A percentile compares a stretch with the other conserved stretches of the same genome.
These are phyloP conservation scores for Sorex fumeus DNA, from an alignment of 2,113 vertebrate genomes.

Conservation along the genomic window DNA sequence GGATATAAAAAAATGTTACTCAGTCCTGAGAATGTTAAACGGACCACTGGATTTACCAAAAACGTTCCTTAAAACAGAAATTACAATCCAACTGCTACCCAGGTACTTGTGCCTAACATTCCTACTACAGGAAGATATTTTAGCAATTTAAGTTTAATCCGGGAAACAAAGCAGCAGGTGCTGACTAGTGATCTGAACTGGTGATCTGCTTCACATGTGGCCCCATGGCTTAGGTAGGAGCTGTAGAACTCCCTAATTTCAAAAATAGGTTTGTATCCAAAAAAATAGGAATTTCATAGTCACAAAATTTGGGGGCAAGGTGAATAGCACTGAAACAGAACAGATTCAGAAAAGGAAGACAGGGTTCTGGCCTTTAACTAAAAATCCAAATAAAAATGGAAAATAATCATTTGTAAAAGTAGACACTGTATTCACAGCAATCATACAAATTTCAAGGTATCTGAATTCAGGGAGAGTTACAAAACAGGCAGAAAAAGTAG, in stretches of 20 bases:
- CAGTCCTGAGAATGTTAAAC: background rate
- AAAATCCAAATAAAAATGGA: constrained; percentile 21
- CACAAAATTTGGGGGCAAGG: background rate
- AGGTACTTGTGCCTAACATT: no score
- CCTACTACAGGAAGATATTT: background rate
- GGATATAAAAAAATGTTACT: background rate
- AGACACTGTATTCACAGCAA: background rate
- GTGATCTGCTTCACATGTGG: background rate
- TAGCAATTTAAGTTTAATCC: constrained; percentile 14
- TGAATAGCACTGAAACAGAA: background rate
- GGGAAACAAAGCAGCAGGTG: background rate
- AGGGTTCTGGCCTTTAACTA: background rate
- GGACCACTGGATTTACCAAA: constrained; percentile 32
- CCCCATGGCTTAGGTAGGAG: background rate
- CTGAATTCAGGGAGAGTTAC: background rate
- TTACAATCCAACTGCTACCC: background rate
- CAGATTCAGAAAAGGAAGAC: background rate
- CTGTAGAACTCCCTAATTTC: background rate
- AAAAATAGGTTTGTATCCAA: constrained; percentile 28
- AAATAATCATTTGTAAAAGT: background rate
- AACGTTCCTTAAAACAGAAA: constrained; percentile 10
- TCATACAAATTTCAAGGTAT: constrained; percentile 4
- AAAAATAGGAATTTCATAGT: background rate
- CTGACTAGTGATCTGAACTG: background rate
- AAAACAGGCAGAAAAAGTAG: constrained; percentile 9